Percentiles rank a stretch among this genome's conserved stretches.
These are phyloP conservation scores for Rhabdomys pumilio DNA, from an alignment of 2,797 vertebrate species.

Conservation along the genomic window DNA sequence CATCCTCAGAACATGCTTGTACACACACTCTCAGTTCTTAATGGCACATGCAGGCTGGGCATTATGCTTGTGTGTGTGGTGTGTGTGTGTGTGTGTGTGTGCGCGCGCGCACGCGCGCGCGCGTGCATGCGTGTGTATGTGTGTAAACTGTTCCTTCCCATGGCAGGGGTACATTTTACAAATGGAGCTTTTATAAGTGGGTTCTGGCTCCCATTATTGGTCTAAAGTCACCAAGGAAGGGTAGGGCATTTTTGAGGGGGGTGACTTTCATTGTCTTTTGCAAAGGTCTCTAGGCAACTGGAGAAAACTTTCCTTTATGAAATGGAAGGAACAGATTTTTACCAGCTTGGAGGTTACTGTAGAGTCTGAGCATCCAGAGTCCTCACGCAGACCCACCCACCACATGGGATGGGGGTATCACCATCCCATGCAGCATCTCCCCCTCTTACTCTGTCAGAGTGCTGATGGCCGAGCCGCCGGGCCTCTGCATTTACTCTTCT, in stretches of 20 bases:
- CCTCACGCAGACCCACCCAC: background rate
- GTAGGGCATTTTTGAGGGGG: background rate
- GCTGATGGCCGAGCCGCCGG: background rate
- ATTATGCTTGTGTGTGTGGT: no score
- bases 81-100: background rate
- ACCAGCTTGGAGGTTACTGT: background rate
- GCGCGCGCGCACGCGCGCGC: no score
- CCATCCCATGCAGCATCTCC: background rate
- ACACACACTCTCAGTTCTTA: background rate
- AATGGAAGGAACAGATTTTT: background rate
- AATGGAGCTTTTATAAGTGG: background rate
- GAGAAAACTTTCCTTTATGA: slow-evolving; percentile 18
- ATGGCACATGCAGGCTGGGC: background rate
- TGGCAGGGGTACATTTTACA: background rate
- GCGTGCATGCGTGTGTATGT: no score
- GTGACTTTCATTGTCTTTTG: background rate
- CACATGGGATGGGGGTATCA: background rate
- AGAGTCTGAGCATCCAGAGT: background rate
- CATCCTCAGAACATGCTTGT: background rate
- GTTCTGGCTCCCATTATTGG: background rate
- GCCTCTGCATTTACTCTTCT: background rate
- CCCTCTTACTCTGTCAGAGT: background rate
- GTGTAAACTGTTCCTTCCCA: background rate
- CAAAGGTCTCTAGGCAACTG: background rate
- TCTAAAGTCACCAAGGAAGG: background rate